Evolutionary conservation across 2,113 vertebrate genomes (phyloP).

Genomic region (Hemiprocne comata): DNA sequence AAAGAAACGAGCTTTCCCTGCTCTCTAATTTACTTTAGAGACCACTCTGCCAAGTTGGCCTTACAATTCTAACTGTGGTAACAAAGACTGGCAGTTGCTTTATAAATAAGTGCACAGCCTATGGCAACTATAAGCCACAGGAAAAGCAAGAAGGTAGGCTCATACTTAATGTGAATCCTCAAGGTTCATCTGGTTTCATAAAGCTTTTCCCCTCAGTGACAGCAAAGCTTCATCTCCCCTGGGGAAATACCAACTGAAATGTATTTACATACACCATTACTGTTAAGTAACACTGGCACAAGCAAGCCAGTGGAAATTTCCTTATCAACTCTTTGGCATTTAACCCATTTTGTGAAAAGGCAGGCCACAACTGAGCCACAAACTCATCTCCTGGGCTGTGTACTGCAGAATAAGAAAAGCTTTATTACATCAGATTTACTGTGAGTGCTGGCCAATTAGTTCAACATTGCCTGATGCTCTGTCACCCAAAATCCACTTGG

Average conservation of each 20-base stretch:
- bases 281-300: neutral
- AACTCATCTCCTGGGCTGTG: neutral
- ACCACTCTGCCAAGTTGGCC: neutral
- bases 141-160: neutral
- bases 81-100: conserved; percentile 22
- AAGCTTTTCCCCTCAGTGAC: neutral
- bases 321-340: neutral
- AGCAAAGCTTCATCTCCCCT: neutral
- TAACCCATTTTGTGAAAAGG: neutral
- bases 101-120: neutral
- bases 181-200: neutral
- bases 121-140: neutral
- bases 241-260: neutral
- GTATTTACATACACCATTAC: neutral
- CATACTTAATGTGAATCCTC: neutral
- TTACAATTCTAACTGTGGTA: neutral
- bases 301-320: neutral
- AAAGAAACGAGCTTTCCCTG: neutral
- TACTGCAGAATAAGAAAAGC: neutral
- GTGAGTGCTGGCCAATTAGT: neutral
- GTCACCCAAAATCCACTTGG: neutral
- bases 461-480: neutral
- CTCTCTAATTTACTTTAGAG: neutral
- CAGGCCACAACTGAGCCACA: neutral
- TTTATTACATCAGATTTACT: conserved; percentile 5